Evolutionary conservation across 2,888 invertebrate species (phyloP).

Genomic region (Subacronicta megacephala): DNA sequence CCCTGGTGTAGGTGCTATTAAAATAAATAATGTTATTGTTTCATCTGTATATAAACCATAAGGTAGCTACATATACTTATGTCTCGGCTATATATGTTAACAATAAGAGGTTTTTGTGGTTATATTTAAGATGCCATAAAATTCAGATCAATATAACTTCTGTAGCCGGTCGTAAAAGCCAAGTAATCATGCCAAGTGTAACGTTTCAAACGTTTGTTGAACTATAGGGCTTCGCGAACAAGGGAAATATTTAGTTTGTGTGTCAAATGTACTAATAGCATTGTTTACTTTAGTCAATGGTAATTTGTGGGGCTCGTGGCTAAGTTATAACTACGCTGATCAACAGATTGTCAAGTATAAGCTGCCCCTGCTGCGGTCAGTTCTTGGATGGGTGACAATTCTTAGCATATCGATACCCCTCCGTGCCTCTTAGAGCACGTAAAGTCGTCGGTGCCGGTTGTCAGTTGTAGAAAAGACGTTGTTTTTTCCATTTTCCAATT

Average conservation of each 20-base stretch:
- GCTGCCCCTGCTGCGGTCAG: too few relatives aligned
- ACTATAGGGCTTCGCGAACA: constrained; percentile 3
- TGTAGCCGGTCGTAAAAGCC: constrained; percentile 48
- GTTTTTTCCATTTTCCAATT: too few relatives aligned
- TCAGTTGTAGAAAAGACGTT: too few relatives aligned
- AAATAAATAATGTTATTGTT: constrained; percentile 4
- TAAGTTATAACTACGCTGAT: too few relatives aligned
- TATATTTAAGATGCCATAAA: constrained; percentile 51
- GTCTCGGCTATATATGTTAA: constrained; percentile 22
- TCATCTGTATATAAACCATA: constrained; percentile 10
- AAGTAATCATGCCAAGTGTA: constrained; percentile 54
- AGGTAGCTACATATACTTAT: constrained; percentile 20
- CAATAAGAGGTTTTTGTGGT: constrained; percentile 45
- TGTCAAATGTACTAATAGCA: constrained; percentile 17
- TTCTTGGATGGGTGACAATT: too few relatives aligned
- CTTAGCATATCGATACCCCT: too few relatives aligned
- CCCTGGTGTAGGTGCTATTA: too few relatives aligned
- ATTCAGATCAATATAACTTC: constrained; percentile 50
- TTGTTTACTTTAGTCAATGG: constrained; percentile 2
- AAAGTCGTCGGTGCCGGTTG: too few relatives aligned
- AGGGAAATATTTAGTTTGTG: constrained; percentile 26
- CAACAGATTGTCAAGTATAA: too few relatives aligned
- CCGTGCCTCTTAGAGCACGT: too few relatives aligned
- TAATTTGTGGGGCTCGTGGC: too few relatives aligned
- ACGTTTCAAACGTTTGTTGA: constrained; percentile 39